These are phyloP conservation scores for Zalophus californianus DNA, from an alignment of 2,797 vertebrate genomes.

Conservation along the genomic window DNA sequence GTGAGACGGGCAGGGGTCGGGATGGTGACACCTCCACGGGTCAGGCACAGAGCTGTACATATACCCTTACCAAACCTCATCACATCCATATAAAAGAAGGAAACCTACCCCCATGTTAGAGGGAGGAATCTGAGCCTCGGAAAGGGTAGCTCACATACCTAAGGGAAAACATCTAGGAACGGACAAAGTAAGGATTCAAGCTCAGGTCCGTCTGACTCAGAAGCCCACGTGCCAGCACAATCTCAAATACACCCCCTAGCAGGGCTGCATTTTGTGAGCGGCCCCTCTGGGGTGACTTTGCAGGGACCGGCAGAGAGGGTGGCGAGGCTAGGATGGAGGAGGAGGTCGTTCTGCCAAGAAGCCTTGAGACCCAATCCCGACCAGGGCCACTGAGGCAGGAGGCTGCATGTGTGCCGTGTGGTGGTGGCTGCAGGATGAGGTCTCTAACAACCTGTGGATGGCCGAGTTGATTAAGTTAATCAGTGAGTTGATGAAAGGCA, in stretches of 20 bases:
- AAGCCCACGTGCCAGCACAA: not conserved
- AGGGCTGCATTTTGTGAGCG: not conserved
- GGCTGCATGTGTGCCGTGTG: accelerated
- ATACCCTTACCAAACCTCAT: not conserved
- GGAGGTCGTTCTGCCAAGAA: not conserved
- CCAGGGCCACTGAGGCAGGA: not conserved
- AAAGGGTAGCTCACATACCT: not conserved
- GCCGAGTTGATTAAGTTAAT: not conserved
- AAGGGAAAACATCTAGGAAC: not conserved
- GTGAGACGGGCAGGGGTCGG: accelerated
- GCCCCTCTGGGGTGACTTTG: not conserved
- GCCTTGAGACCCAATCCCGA: not conserved
- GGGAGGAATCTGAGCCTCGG: not conserved
- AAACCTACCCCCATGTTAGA: not conserved
- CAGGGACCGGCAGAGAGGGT: not conserved
- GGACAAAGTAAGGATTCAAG: not conserved
- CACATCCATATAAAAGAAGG: not conserved
- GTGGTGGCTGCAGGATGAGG: not conserved
- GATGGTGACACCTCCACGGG: not conserved
- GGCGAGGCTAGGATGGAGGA: not conserved
- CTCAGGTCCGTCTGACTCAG: not conserved
- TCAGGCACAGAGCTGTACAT: no score
- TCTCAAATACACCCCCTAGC: not conserved
- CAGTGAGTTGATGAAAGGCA: not conserved
- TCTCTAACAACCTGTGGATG: not conserved